Evolutionary conservation across 2,888 invertebrate species (phyloP).

Genomic region (Pristionchus maxplancki): DNA sequence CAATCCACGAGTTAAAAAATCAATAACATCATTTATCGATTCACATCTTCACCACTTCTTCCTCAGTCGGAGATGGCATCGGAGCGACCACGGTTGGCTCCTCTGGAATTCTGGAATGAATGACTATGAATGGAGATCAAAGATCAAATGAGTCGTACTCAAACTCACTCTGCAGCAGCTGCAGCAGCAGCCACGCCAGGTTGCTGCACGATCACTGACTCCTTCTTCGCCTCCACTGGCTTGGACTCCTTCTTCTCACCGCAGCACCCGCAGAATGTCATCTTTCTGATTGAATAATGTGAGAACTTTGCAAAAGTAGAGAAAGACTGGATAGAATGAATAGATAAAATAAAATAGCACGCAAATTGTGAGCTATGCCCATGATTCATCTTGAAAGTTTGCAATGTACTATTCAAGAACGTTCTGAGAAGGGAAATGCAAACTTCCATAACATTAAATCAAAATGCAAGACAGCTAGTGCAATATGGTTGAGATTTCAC

Average conservation of each 20-base stretch:
- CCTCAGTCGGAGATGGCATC: not conserved
- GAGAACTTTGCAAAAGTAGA: not conserved
- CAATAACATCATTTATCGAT: not conserved
- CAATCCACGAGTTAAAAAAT: not conserved
- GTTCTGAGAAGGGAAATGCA: not conserved
- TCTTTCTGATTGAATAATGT: not conserved
- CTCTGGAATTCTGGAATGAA: slow-evolving; percentile 7
- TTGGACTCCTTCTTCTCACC: not conserved
- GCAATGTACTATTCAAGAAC: not conserved
- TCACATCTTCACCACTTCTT: not conserved
- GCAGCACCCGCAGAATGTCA: not conserved
- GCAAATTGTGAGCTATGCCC: not conserved
- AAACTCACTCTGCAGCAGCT: not conserved
- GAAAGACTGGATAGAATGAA: too few relatives aligned
- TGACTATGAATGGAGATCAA: not conserved
- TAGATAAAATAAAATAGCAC: not conserved
- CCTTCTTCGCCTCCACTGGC: not conserved
- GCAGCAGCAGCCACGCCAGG: not conserved
- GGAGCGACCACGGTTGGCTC: not conserved
- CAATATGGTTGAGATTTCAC: too few relatives aligned
- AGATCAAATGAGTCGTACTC: too few relatives aligned
- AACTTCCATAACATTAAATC: not conserved
- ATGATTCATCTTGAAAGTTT: not conserved
- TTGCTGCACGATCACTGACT: not conserved
- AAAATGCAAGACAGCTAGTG: too few relatives aligned